A percentile compares a stretch with the other conserved stretches of the same genome.
phyloP scores from a whole-genome alignment of 2,113 vertebrate species.

The Rhynchomys soricoides region DNA sequence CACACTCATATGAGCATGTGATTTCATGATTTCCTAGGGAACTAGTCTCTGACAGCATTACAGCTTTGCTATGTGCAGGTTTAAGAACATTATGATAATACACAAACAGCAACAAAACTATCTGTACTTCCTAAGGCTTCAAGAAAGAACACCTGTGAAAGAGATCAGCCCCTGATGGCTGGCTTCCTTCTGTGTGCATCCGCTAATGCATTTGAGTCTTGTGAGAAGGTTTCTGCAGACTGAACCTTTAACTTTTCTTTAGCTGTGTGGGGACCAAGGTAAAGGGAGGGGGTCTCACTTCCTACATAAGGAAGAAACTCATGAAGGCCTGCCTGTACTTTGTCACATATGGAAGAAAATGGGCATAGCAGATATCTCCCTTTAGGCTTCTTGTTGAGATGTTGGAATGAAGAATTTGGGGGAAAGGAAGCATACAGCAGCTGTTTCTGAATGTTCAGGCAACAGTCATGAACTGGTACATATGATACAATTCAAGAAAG shows the following conservation, averaged over 20 bases:
- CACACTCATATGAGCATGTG: not conserved
- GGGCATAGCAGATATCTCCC: constrained; percentile 17
- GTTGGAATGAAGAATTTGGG: constrained; percentile 25
- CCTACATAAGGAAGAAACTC: constrained; percentile 41
- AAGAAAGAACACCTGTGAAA: constrained; percentile 37
- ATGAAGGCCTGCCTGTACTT: not conserved
- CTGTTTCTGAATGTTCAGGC: not conserved
- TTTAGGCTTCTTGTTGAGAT: not conserved
- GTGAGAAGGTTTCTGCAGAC: constrained; percentile 19
- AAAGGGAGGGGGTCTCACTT: not conserved
- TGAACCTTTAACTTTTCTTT: constrained; percentile 48
- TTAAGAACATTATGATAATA: constrained; percentile 31
- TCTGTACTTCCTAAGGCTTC: constrained; percentile 19
- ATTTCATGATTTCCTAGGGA: constrained; percentile 1
- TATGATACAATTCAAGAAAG: not conserved
- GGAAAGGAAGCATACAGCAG: not conserved
- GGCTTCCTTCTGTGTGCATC: not conserved
- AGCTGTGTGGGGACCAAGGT: not conserved
- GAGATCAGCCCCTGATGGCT: constrained; percentile 14
- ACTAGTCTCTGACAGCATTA: not conserved
- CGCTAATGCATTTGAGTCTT: constrained; percentile 45
- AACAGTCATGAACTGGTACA: not conserved
- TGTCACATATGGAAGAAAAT: constrained; percentile 39
- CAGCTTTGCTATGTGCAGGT: not conserved
- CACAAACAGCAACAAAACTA: not conserved